Evolutionary conservation across 2,113 vertebrate genomes (phyloP).

Genomic region (Gymnocephalus cernua): DNA sequence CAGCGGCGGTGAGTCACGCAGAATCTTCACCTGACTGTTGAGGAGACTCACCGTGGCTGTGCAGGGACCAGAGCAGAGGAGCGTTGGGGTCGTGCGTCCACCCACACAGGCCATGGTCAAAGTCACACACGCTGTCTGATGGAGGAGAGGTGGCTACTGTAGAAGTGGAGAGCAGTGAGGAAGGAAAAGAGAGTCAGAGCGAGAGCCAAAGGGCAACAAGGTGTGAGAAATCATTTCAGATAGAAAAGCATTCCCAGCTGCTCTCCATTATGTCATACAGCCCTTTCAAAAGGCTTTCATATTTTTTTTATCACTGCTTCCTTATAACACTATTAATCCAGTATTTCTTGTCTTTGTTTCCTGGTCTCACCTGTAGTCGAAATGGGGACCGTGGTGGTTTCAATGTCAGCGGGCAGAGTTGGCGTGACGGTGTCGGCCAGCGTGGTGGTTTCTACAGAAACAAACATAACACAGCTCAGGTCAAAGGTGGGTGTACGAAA

Average conservation of each 20-base stretch:
- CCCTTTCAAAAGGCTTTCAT: constrained; percentile 13
- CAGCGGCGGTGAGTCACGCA: neutral
- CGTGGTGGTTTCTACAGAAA: constrained; percentile 88
- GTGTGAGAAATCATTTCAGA: constrained; percentile 12
- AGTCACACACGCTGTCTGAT: constrained; percentile 90
- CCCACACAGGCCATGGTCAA: constrained; percentile 90
- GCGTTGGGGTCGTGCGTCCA: constrained; percentile 91
- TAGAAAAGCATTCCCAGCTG: constrained; percentile 1
- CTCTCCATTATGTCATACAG: neutral
- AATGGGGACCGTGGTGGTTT: constrained; percentile 85
- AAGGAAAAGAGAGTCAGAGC: constrained; percentile 6
- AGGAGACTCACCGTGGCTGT: constrained; percentile 82
- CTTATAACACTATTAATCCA: constrained; percentile 21
- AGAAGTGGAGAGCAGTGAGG: constrained; percentile 47
- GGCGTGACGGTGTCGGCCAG: constrained; percentile 87
- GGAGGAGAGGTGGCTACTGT: constrained; percentile 68
- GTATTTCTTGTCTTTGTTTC: neutral
- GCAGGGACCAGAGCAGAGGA: constrained; percentile 88
- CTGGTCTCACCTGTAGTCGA: constrained; percentile 77
- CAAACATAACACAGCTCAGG: neutral
- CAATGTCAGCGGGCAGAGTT: constrained; percentile 80
- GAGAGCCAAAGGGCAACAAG: constrained; percentile 25
- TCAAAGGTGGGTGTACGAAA: constrained; percentile 27
- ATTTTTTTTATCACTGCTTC: constrained; percentile 12
- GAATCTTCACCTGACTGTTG: constrained; percentile 6